These are phyloP conservation scores for Protomyctophum bolini DNA, from an alignment of 2,113 vertebrate species.

Conservation along the genomic window DNA sequence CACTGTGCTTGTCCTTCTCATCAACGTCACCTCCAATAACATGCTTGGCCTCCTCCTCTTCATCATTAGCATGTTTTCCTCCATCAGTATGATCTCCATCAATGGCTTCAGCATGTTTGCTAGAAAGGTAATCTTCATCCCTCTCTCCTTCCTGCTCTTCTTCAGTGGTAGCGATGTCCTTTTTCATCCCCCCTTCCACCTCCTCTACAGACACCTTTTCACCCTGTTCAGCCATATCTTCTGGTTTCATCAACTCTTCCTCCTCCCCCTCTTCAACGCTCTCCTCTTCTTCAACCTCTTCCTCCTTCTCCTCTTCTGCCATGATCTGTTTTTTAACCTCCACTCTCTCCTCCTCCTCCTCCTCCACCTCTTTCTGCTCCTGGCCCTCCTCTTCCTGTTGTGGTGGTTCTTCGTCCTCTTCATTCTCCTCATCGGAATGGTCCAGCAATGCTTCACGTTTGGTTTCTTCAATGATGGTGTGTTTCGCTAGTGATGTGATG, in stretches of 20 bases:
- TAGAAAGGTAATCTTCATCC: background rate
- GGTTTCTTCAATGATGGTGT: constrained; percentile 30
- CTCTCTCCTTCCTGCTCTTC: background rate
- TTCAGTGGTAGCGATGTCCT: background rate
- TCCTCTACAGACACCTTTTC: background rate
- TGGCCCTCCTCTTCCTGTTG: constrained; percentile 16
- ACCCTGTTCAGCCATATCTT: no score
- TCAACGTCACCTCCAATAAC: background rate
- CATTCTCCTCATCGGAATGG: no score
- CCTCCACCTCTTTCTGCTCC: constrained; percentile 1
- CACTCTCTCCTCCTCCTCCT: background rate
- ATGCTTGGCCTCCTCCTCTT: background rate
- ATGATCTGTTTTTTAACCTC: background rate
- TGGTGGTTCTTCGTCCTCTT: constrained; percentile 8
- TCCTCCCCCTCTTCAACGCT: background rate
- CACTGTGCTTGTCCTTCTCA: background rate
- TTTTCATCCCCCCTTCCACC: background rate
- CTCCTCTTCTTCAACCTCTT: background rate
- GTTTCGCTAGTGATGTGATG: constrained; percentile 56
- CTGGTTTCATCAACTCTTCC: background rate
- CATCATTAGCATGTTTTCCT: background rate
- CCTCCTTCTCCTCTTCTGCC: background rate
- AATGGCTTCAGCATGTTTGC: background rate
- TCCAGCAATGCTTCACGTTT: constrained; percentile 24
- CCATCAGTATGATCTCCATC: background rate